Percentiles rank a stretch among this genome's conserved stretches.
phyloP scores from a whole-genome alignment of 2,797 vertebrate species.

The Leuciscus waleckii region DNA sequence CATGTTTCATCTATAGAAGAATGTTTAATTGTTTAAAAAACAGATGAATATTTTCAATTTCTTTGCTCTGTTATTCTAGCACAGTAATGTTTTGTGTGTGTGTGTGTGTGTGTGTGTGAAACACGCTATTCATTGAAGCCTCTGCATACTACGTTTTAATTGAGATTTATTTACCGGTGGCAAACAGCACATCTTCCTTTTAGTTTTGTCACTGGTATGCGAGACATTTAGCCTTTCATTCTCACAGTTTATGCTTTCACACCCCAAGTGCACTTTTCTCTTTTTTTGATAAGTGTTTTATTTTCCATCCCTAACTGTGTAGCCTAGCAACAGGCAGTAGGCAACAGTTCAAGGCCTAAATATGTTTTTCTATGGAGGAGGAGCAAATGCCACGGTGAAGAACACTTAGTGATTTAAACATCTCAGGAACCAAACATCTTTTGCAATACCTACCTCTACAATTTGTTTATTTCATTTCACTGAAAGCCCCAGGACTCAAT shows the following conservation, averaged over 20 bases:
- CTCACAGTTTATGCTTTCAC: constrained; percentile 61
- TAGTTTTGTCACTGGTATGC: constrained; percentile 46
- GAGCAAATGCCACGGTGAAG: constrained; percentile 68
- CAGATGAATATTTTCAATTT: not conserved
- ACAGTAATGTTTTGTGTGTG: constrained; percentile 11
- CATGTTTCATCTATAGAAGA: not conserved
- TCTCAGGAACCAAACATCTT: constrained; percentile 49
- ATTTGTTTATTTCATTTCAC: constrained; percentile 41
- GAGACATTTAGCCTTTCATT: constrained; percentile 61
- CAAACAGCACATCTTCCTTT: constrained; percentile 33
- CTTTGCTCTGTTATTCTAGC: not conserved
- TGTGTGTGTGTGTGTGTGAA: constrained; percentile 16
- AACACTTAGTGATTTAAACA: constrained; percentile 63
- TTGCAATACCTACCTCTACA: constrained; percentile 35
- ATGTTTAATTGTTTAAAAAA: not conserved
- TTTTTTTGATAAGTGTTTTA: constrained; percentile 67
- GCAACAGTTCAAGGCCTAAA: constrained; percentile 69
- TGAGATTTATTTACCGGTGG: constrained; percentile 37
- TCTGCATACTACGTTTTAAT: constrained; percentile 42
- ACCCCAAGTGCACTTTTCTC: constrained; percentile 58
- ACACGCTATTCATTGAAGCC: constrained; percentile 1
- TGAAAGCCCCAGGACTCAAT: constrained; percentile 10
- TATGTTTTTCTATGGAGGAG: constrained; percentile 66
- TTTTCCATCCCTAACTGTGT: constrained; percentile 62
- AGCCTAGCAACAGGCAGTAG: constrained; percentile 69